phyloP scores from a whole-genome alignment of 2,888 invertebrate species.

The Drosophila melanocephala region DNA sequence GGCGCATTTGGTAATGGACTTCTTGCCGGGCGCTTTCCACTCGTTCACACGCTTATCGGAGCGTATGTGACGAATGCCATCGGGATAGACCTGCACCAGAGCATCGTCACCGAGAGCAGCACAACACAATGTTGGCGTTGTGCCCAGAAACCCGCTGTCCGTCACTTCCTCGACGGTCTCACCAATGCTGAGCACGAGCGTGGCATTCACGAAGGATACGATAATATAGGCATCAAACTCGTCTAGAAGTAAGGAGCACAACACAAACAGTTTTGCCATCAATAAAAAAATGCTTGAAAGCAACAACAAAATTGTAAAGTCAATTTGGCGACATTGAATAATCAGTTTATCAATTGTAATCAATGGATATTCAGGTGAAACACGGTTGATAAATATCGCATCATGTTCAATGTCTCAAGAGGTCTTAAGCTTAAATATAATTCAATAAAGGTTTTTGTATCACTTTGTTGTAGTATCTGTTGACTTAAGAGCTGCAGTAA shows the following conservation, averaged over 20 bases:
- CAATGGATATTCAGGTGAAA: constrained; percentile 88
- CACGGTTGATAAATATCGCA: constrained; percentile 86
- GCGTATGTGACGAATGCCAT: constrained; percentile 99
- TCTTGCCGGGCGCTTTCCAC: constrained; percentile 99
- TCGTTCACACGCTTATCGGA: constrained; percentile 99
- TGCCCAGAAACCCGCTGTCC: constrained; percentile 99
- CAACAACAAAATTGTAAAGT: neutral
- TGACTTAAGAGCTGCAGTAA: constrained; percentile 74
- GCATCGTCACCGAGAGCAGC: constrained; percentile 99
- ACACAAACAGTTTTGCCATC: constrained; percentile 25
- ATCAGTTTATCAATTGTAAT: constrained; percentile 86
- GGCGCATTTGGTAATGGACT: constrained; percentile 98
- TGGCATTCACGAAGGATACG: constrained; percentile 99
- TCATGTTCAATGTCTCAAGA: constrained; percentile 79
- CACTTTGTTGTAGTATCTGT: constrained; percentile 74
- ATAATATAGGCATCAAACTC: constrained; percentile 98
- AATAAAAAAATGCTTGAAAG: constrained; percentile 17
- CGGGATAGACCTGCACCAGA: constrained; percentile 99
- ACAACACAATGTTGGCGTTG: constrained; percentile 99
- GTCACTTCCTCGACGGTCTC: constrained; percentile 99
- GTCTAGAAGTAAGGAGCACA: constrained; percentile 63
- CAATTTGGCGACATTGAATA: constrained; percentile 66
- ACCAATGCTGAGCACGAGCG: constrained; percentile 98
- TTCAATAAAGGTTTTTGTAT: constrained; percentile 18
- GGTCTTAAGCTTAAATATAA: constrained; percentile 37